Conservation (phyloP, 2,113 vertebrate species). For the Cryptotis parvus region DNA sequence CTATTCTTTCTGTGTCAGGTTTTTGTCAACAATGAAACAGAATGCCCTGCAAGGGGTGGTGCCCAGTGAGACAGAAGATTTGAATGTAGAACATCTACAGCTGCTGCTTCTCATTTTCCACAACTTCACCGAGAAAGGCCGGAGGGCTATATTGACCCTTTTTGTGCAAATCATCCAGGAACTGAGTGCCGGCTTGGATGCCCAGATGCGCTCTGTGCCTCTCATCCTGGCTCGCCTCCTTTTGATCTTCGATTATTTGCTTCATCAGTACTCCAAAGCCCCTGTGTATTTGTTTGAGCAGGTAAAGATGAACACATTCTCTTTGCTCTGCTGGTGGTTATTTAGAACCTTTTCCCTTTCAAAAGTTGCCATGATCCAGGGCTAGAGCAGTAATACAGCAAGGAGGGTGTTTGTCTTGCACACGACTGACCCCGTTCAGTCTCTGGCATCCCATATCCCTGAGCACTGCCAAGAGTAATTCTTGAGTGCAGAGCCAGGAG, state of each 20-base stretch:
- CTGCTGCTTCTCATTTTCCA: slow-evolving; percentile 98
- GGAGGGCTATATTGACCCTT: slow-evolving; percentile 89
- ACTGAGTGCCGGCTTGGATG: slow-evolving; percentile 90
- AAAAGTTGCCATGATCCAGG: not conserved
- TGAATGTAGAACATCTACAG: slow-evolving; percentile 98
- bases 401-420: too few relatives aligned
- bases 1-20: slow-evolving; percentile 85
- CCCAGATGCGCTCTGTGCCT: slow-evolving; percentile 92
- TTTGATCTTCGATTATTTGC: slow-evolving; percentile 96
- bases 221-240: slow-evolving; percentile 94
- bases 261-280: slow-evolving; percentile 96
- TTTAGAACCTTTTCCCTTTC: not conserved
- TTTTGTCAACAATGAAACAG: slow-evolving; percentile 96
- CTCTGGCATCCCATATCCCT: too few relatives aligned
- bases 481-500: too few relatives aligned
- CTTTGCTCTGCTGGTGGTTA: not conserved
- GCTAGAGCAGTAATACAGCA: too few relatives aligned
- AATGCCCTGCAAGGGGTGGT: slow-evolving; percentile 92
- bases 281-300: slow-evolving; percentile 97
- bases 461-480: too few relatives aligned
- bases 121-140: slow-evolving; percentile 95
- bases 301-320: slow-evolving; percentile 82
- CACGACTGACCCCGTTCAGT: too few relatives aligned
- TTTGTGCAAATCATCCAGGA: slow-evolving; percentile 95
- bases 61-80: slow-evolving; percentile 93